Conservation (phyloP, 2,797 vertebrate genomes). For the Thamnophis elegans region DNA sequence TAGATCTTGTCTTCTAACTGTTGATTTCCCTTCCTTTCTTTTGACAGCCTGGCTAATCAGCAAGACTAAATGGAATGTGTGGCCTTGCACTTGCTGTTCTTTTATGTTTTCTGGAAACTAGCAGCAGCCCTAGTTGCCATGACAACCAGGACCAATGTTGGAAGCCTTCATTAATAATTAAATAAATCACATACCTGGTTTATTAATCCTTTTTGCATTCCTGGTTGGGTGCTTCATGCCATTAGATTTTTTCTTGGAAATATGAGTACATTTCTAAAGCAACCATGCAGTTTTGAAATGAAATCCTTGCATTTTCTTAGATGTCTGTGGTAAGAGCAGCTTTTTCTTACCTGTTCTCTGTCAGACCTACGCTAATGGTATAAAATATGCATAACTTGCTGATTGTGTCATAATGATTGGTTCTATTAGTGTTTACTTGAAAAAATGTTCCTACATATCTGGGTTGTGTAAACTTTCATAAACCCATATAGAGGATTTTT, state of each 20-base stretch:
- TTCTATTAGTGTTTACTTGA: background rate
- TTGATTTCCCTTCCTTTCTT: slow-evolving; percentile 33
- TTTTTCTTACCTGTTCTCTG: background rate
- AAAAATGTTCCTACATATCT: too few species aligned
- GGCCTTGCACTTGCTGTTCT: slow-evolving; percentile 54
- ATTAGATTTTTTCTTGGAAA: background rate
- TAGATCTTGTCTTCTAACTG: background rate
- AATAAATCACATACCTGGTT: slow-evolving; percentile 29
- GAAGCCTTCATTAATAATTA: slow-evolving; percentile 33
- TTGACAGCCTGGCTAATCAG: slow-evolving; percentile 48
- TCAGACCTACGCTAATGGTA: background rate
- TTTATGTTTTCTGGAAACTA: slow-evolving; percentile 46
- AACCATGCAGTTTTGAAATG: background rate
- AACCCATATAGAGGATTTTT: background rate
- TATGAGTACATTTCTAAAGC: background rate
- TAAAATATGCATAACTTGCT: background rate
- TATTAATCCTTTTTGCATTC: background rate
- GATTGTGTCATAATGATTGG: background rate
- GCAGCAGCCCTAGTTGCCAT: slow-evolving; percentile 45
- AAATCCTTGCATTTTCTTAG: background rate
- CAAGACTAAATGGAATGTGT: slow-evolving; percentile 42
- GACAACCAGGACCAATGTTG: slow-evolving; percentile 50
- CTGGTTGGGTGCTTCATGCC: background rate
- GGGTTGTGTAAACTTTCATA: background rate
- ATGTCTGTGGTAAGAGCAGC: background rate